Percentiles rank a stretch among this genome's conserved stretches.
phyloP scores from a whole-genome alignment of 2,888 invertebrate genomes.

The Trileptium ribeirensis region DNA sequence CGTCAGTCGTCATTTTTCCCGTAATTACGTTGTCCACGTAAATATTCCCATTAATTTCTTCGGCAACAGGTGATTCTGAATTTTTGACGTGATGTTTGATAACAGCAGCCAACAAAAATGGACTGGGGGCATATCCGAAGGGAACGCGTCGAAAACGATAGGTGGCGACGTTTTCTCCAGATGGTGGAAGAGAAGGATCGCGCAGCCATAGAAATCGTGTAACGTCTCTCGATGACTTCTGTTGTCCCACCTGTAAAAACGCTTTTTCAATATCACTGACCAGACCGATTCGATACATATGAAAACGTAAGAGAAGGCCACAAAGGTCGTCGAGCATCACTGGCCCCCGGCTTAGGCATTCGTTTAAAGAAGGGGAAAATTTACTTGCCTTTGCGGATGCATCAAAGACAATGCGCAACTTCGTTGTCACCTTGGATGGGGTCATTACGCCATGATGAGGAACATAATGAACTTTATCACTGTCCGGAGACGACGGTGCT shows the following conservation, averaged over 20 bases:
- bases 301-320: conserved; percentile 29
- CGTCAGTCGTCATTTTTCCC: conserved; percentile 14
- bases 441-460: conserved; percentile 34
- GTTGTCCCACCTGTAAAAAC: conserved; percentile 24
- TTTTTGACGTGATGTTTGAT: conserved; percentile 12
- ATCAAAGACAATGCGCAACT: conserved; percentile 40
- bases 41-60: conserved; percentile 22
- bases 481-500: not conserved
- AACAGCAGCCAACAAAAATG: not conserved
- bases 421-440: conserved; percentile 29
- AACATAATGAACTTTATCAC: conserved; percentile 28
- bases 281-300: conserved; percentile 27
- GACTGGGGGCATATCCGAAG: conserved; percentile 7
- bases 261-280: conserved; percentile 21
- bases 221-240: conserved; percentile 28
- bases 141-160: not conserved
- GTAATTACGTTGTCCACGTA: conserved; percentile 34
- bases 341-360: conserved; percentile 33
- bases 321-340: conserved; percentile 25
- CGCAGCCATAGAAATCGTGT: conserved; percentile 32
- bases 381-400: conserved; percentile 26
- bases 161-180: not conserved
- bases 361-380: conserved; percentile 29
- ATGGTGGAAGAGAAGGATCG: not conserved
- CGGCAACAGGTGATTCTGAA: not conserved